These are phyloP conservation scores for Gryllus bimaculatus DNA, from an alignment of 1,140 invertebrate genomes.

Conservation along the genomic window DNA sequence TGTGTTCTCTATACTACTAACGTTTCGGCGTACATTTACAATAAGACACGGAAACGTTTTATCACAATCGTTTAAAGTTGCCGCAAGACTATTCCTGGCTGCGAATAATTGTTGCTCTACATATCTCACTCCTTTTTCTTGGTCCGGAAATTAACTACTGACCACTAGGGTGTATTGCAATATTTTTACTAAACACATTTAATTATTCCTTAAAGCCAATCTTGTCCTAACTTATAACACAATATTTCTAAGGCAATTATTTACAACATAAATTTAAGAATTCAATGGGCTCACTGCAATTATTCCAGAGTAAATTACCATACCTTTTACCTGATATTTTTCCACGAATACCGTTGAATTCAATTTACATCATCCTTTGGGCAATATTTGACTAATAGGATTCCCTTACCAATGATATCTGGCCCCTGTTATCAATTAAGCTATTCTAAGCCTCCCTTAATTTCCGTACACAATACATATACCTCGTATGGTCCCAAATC, in stretches of 20 bases:
- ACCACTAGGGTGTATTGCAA: background rate
- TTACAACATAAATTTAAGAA: background rate
- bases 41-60: background rate
- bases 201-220: background rate
- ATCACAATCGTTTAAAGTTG: constrained; percentile 6
- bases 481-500: background rate
- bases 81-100: background rate
- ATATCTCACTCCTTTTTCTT: background rate
- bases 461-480: background rate
- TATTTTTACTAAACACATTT: background rate
- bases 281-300: background rate
- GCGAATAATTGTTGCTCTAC: constrained; percentile 6
- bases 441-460: background rate
- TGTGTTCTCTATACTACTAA: background rate
- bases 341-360: background rate
- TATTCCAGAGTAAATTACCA: background rate
- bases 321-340: background rate
- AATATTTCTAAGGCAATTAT: background rate
- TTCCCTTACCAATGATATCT: background rate
- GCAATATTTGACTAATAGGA: background rate
- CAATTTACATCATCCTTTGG: background rate
- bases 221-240: background rate
- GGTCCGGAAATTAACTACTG: background rate
- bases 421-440: background rate
- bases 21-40: background rate